These are phyloP conservation scores for Papio anubis DNA, from an alignment of 2,113 vertebrate species.

Conservation along the genomic window DNA sequence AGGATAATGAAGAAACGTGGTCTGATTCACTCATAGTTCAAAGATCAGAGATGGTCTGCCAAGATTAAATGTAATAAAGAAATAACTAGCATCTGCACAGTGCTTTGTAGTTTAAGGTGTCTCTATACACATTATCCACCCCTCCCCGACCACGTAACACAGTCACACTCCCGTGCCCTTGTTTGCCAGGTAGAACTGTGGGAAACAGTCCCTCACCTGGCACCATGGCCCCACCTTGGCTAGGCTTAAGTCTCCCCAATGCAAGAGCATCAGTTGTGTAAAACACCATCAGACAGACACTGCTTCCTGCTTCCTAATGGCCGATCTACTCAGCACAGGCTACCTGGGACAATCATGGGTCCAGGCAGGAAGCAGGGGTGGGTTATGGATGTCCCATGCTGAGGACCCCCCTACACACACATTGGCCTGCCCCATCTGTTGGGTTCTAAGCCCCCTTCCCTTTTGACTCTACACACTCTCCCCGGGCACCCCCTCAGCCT, in stretches of 20 bases:
- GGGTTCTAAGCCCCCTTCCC: not conserved
- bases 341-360: not conserved
- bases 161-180: accelerated
- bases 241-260: not conserved
- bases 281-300: not conserved
- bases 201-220: not conserved
- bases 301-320: not conserved
- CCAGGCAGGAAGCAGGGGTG: not conserved
- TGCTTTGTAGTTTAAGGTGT: not conserved
- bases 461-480: not conserved
- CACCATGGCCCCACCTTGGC: accelerated
- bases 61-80: not conserved
- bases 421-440: not conserved
- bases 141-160: not conserved
- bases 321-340: not conserved
- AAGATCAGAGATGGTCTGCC: not conserved
- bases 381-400: not conserved
- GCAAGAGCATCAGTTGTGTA: not conserved
- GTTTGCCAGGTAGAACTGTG: not conserved
- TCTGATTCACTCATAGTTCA: not conserved
- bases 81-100: not conserved
- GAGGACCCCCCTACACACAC: not conserved
- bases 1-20: not conserved
- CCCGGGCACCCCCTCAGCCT: not conserved
- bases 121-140: accelerated